These are phyloP conservation scores for Acrocephalus scirpaceus DNA, from an alignment of 2,797 vertebrate genomes.

Conservation along the genomic window DNA sequence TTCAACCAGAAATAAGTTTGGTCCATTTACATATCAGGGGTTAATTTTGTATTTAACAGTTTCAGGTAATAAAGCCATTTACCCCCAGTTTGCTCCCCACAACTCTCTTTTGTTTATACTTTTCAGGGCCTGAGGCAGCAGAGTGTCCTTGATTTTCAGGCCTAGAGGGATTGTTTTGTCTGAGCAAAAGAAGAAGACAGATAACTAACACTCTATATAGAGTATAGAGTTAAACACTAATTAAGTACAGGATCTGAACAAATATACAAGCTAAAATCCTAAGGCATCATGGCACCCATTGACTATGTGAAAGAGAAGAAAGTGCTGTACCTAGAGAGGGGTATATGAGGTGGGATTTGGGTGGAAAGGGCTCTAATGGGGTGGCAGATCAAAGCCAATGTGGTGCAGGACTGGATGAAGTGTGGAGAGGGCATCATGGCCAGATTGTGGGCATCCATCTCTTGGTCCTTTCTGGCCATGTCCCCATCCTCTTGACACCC, in stretches of 20 bases:
- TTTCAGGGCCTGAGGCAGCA: not conserved
- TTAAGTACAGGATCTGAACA: not conserved
- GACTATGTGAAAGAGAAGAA: too few species aligned
- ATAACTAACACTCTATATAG: accelerated
- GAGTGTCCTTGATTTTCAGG: not conserved
- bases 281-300: not conserved
- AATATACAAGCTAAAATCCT: accelerated
- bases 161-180: accelerated
- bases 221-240: accelerated
- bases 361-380: too few species aligned
- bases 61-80: not conserved
- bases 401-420: not conserved
- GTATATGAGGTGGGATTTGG: too few species aligned
- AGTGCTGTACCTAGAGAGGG: too few species aligned
- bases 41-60: not conserved
- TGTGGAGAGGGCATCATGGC: too few species aligned
- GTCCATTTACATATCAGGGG: not conserved
- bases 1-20: not conserved
- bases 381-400: too few species aligned
- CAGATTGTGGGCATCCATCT: not conserved
- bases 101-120: not conserved
- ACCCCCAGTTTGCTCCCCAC: not conserved
- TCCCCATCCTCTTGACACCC: not conserved
- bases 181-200: not conserved
- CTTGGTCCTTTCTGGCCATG: not conserved